A percentile compares a stretch with the other conserved stretches of the same genome.
Conservation (phyloP, 2,888 invertebrate genomes). For the Amiota communis region DNA sequence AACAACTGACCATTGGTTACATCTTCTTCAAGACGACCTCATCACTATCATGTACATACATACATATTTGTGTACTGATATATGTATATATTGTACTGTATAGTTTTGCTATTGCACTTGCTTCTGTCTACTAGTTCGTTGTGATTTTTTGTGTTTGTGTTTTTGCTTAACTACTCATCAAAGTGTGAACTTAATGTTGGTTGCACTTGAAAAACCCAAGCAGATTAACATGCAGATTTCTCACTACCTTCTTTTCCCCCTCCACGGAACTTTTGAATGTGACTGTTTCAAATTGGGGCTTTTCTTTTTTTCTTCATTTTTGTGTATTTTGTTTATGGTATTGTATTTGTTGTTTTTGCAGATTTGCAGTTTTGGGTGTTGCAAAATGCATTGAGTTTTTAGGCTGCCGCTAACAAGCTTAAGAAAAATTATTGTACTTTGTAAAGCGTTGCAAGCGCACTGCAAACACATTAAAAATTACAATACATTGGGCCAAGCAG, state of each 20-base stretch:
- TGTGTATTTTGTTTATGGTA: slow-evolving; percentile 34
- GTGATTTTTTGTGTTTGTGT: too few relatives aligned
- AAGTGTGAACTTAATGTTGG: neutral
- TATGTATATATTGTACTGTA: too few relatives aligned
- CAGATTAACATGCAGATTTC: slow-evolving; percentile 12
- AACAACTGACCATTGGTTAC: too few relatives aligned
- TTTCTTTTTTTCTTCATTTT: neutral
- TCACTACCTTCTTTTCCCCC: neutral
- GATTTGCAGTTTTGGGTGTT: slow-evolving; percentile 29
- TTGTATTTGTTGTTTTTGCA: too few relatives aligned
- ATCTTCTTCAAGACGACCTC: too few relatives aligned
- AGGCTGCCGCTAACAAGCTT: slow-evolving; percentile 65
- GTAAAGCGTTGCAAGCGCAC: slow-evolving; percentile 49
- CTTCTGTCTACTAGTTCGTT: too few relatives aligned
- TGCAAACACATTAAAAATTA: slow-evolving; percentile 66
- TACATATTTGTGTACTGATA: too few relatives aligned
- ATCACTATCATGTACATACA: too few relatives aligned
- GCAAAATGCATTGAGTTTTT: slow-evolving; percentile 52
- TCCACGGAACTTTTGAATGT: neutral
- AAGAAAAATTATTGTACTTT: slow-evolving; percentile 67
- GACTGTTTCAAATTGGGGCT: slow-evolving; percentile 1
- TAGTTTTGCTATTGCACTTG: too few relatives aligned
- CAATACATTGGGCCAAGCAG: slow-evolving; percentile 11
- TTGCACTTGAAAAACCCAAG: neutral
- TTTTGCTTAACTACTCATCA: too few relatives aligned